Evolutionary conservation across 1,140 invertebrate genomes (phyloP).

Genomic region (Leucophenga varia): DNA sequence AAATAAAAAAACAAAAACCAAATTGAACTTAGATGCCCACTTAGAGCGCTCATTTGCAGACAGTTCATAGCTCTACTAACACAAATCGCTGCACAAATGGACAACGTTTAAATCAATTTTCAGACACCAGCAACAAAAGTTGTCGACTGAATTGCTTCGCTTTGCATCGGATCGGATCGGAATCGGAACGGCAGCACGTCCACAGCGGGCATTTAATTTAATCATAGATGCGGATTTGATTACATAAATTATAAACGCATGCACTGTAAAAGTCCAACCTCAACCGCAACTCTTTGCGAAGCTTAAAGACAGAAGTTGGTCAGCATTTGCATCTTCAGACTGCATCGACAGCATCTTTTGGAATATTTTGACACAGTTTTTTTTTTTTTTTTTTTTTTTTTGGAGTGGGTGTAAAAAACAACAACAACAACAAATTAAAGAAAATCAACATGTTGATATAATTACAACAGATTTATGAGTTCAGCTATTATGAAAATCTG

Average conservation of each 20-base stretch:
- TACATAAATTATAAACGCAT: slow-evolving; percentile 39
- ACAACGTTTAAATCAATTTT: slow-evolving; percentile 31
- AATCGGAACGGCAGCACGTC: not conserved
- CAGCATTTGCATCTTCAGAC: slow-evolving; percentile 6
- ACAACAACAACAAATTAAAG: too few relatives aligned
- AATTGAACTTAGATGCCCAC: too few relatives aligned
- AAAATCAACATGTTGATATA: too few relatives aligned
- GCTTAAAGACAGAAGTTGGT: slow-evolving; percentile 35
- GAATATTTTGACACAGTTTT: too few relatives aligned
- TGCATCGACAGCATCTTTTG: too few relatives aligned
- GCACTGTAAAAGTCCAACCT: slow-evolving; percentile 17
- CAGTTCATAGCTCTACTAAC: slow-evolving; percentile 2
- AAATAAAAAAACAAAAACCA: too few relatives aligned
- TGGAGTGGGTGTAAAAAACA: too few relatives aligned
- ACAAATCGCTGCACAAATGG: slow-evolving; percentile 33
- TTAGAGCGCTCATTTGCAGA: too few relatives aligned
- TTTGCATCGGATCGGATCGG: slow-evolving; percentile 13
- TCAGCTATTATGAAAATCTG: too few relatives aligned
- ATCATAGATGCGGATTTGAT: slow-evolving; percentile 34
- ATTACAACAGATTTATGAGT: slow-evolving; percentile 39
- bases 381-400: not conserved
- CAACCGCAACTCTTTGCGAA: too few relatives aligned
- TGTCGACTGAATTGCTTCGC: too few relatives aligned
- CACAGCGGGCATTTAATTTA: slow-evolving; percentile 24
- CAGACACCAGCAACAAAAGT: too few relatives aligned